Evolutionary conservation across 2,888 invertebrate species (phyloP), one percentile per base, ranked within the genome.

Genomic region (Campoplex capitator): DNA sequence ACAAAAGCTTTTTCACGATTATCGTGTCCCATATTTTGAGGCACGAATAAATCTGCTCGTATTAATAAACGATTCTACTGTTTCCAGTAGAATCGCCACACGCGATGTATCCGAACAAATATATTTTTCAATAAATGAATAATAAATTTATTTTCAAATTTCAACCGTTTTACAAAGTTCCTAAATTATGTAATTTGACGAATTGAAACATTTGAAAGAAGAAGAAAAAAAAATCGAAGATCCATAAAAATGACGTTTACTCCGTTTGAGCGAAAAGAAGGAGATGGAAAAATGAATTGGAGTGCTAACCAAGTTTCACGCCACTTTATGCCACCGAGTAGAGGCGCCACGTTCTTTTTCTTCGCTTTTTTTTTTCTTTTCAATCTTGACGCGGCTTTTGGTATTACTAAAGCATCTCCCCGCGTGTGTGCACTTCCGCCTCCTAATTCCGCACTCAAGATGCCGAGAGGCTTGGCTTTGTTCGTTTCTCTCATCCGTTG

Each of bases 401-500:
- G 51, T 77, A 77, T 51, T 76, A 38, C 67, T 51, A 35, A 77
- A 77, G 38, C 13, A 32, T n/a, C 28, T 13, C 48, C 38, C 48
- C 38, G 67, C 35, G 68, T 65, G 65, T 76, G 45, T 45, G 56
- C 65, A 79, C 70, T 79, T 79, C 28, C 58, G 56, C 13, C 42
- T 70, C 42, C 28, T 79, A 79, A 79, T 79, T 79, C 70, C 13
- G 70, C 70, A 56, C 70, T 56, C 70, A 70, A 79, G 79, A 79
- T 79, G 79, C 79, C 79, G 70, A 79, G 70, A 79, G 70, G 79
- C 70, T 77, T 77, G 54, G 77, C 77, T 79, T 70, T 79, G 79
- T 79, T 58, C 79, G 79, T n/a, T 79, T 79, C 68, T 79, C 79
- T 70, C 70, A 32, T 42, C 70, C 42, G 70, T 70, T 79, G 38